Evolutionary conservation across 1,140 invertebrate species (phyloP), one percentile per base, ranked within the genome.

Genomic region (Zaprionus africanus): DNA sequence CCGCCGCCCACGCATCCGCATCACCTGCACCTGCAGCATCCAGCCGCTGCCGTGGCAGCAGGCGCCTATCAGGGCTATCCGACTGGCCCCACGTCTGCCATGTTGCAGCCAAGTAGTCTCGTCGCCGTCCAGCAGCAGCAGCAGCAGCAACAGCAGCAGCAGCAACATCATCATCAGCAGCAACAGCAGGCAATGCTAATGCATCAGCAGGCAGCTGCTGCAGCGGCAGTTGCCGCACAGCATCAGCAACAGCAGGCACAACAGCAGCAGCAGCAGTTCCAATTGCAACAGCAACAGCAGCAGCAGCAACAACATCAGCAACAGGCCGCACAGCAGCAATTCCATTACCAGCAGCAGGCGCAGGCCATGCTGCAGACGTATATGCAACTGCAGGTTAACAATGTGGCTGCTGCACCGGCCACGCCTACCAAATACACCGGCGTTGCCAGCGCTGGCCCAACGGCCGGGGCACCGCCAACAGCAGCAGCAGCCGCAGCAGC

Each of bases 341-440:
- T 67, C 54, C 87, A 92, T 51, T 86, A 92, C 34, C 90, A 85
- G 26, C 76, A 85, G 12, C 79, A 92, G 12, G 78, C 90, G 0
- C 86, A 90, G 72, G 86, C 86, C 46, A 92, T 92, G 91, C 65
- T 92, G 71, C 91, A 92, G 56, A 90, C 91, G 3, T 92, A 92
- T 49, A 92, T 92, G 91, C 91, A 92, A 13, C 56, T 92, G 71
- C 91, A 92, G 71, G 84, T 91, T 71, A 91, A 91, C 62, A 91
- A 84, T 81, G 75, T 90, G 31, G 70, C 69, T 19, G 79, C 87
- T 62, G 78, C 87, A 9, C 81, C 84, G 15, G 64, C 79, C 54
- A 92, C 91, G 61, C 81, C 91, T 34, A 92, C 85, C 60, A 92
- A 91, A 65, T 88, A 82, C 46, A 65, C 62, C 5, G 38, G 72